Conservation (phyloP, 2,797 vertebrate species). For the Acanthurus leucopareius region DNA sequence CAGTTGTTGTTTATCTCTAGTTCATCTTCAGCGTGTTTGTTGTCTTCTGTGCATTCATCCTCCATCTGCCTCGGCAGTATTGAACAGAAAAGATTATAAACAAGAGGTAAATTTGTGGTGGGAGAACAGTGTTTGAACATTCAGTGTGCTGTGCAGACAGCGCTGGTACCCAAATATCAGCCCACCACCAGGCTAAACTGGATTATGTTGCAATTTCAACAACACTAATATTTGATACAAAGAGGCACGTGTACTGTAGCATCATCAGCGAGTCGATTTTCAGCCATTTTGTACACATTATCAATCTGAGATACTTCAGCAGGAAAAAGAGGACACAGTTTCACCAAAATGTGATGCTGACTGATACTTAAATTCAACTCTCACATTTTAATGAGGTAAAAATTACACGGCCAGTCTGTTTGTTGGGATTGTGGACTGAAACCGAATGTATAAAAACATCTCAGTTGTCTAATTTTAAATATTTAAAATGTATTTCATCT, state of each 20-base stretch:
- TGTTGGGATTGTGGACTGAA: background rate
- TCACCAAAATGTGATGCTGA: slow-evolving; percentile 2
- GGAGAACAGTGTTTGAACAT: slow-evolving; percentile 72
- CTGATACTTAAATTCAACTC: slow-evolving; percentile 22
- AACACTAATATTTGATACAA: slow-evolving; percentile 71
- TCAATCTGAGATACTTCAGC: slow-evolving; percentile 38
- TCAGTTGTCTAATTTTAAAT: background rate
- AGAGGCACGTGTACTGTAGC: slow-evolving; percentile 55
- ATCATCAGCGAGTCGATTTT: slow-evolving; percentile 53
- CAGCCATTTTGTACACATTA: slow-evolving; percentile 62
- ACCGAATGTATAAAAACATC: slow-evolving; percentile 5
- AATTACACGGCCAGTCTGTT: background rate
- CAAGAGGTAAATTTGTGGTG: slow-evolving; percentile 67
- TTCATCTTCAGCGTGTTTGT: slow-evolving; percentile 70
- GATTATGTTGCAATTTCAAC: slow-evolving; percentile 70
- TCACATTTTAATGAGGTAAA: background rate
- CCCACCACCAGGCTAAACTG: slow-evolving; percentile 67
- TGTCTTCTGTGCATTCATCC: slow-evolving; percentile 73
- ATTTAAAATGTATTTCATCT: background rate
- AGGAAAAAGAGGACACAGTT: slow-evolving; percentile 18
- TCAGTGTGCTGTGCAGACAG: slow-evolving; percentile 60
- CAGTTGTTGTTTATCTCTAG: slow-evolving; percentile 71
- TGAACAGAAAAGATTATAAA: slow-evolving; percentile 67
- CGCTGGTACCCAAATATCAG: slow-evolving; percentile 67
- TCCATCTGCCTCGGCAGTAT: slow-evolving; percentile 76